phyloP scores from a whole-genome alignment of 2,888 invertebrate species.

The Drosophila neutralis region DNA sequence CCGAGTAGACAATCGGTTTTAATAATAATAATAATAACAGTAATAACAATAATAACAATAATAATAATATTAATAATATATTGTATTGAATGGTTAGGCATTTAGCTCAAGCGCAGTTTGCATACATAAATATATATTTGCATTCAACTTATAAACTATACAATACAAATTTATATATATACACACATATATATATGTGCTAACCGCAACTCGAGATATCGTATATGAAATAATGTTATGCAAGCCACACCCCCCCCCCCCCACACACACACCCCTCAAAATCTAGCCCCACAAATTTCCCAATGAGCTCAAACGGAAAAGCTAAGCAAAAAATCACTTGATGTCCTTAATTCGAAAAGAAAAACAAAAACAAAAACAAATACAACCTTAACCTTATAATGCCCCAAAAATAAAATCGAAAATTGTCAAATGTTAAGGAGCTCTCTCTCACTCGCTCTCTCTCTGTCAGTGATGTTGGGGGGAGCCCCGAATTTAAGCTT shows the following conservation, averaged over 20 bases:
- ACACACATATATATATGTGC: constrained; percentile 47
- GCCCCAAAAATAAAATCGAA: constrained; percentile 18
- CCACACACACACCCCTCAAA: no score
- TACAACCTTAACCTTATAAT: background rate
- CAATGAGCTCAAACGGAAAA: constrained; percentile 49
- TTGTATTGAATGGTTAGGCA: constrained; percentile 64
- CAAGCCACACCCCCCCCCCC: background rate
- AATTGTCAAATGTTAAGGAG: constrained; percentile 46
- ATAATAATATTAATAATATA: constrained; percentile 20
- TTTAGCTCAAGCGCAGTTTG: constrained; percentile 73
- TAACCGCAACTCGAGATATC: constrained; percentile 63
- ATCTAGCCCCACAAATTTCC: constrained; percentile 32
- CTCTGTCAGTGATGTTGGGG: constrained; percentile 10
- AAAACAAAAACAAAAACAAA: background rate
- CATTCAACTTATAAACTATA: constrained; percentile 47
- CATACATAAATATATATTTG: constrained; percentile 36
- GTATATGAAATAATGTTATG: constrained; percentile 48
- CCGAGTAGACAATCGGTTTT: constrained; percentile 10
- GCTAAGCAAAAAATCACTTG: constrained; percentile 58
- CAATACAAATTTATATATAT: constrained; percentile 42
- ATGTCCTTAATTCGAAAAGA: constrained; percentile 58
- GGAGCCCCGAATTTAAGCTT: constrained; percentile 61
- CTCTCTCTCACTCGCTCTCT: background rate
- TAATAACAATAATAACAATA: background rate
- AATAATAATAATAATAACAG: constrained; percentile 3